These are phyloP conservation scores for Lampris megalopsis DNA, from an alignment of 2,113 vertebrate genomes.

Conservation along the genomic window DNA sequence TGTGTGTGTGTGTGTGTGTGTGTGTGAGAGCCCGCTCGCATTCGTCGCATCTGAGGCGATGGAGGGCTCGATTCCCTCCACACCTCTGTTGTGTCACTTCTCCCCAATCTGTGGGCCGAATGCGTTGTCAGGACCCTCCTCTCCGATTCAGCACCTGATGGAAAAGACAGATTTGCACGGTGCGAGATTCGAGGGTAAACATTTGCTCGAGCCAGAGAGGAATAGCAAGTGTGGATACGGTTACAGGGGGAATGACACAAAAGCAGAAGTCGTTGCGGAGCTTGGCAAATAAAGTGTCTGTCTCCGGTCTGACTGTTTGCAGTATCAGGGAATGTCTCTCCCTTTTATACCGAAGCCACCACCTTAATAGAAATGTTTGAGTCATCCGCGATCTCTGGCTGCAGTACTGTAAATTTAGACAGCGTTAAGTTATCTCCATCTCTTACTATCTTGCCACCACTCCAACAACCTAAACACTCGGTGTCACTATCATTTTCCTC, in stretches of 20 bases:
- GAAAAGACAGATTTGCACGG: constrained; percentile 67
- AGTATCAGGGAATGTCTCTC: constrained; percentile 54
- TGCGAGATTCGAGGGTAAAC: constrained; percentile 74
- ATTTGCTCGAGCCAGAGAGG: constrained; percentile 75
- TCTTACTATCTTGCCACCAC: constrained; percentile 45
- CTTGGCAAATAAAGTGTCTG: constrained; percentile 68
- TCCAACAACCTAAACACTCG: constrained; percentile 50
- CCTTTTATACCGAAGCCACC: constrained; percentile 19
- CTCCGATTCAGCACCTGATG: constrained; percentile 65
- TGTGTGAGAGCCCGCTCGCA: constrained; percentile 4
- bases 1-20: constrained; percentile 39
- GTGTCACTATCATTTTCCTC: constrained; percentile 62
- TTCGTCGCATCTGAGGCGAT: constrained; percentile 15
- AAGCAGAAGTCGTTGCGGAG: constrained; percentile 57
- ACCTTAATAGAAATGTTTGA: constrained; percentile 49
- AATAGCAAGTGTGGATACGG: constrained; percentile 62
- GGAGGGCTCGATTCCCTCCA: constrained; percentile 56
- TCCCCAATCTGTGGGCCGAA: constrained; percentile 55
- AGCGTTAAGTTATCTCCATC: constrained; percentile 45
- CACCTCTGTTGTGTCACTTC: constrained; percentile 70
- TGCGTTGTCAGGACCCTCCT: constrained; percentile 59
- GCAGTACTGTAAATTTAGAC: constrained; percentile 52
- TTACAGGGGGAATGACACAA: constrained; percentile 64
- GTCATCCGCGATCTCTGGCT: constrained; percentile 30
- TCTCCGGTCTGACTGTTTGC: constrained; percentile 10